These are phyloP conservation scores for Malurus melanocephalus DNA, from an alignment of 2,113 vertebrate species.

Conservation along the genomic window DNA sequence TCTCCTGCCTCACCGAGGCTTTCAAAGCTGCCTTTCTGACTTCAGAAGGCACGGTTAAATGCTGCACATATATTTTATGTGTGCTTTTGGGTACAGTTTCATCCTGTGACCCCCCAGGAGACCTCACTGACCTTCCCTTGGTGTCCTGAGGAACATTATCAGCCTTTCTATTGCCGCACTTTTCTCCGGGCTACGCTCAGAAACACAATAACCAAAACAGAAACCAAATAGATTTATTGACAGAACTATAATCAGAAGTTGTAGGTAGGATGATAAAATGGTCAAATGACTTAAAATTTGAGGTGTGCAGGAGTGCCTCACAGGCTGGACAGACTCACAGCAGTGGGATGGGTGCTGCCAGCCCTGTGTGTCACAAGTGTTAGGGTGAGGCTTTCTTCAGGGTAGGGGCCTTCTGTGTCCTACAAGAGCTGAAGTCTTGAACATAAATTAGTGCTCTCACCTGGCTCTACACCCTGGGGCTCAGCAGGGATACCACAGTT, in stretches of 20 bases:
- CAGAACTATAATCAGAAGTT: slow-evolving; percentile 44
- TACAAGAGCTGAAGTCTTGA: background rate
- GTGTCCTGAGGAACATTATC: background rate
- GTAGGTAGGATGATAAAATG: slow-evolving; percentile 38
- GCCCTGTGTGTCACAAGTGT: background rate
- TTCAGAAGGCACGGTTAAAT: background rate
- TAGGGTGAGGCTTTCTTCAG: background rate
- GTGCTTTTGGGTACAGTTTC: background rate
- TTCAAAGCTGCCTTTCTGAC: background rate
- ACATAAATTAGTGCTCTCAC: background rate
- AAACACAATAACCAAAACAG: slow-evolving; percentile 17
- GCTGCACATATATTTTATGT: background rate
- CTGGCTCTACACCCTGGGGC: background rate
- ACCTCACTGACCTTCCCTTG: background rate
- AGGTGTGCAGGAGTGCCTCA: background rate
- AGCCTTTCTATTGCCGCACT: slow-evolving; percentile 18
- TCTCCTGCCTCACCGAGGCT: background rate
- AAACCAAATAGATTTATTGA: slow-evolving; percentile 58
- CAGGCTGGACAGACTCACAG: background rate
- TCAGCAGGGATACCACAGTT: no score
- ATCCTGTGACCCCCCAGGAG: slow-evolving; percentile 3
- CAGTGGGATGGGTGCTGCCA: background rate
- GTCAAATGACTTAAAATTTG: slow-evolving; percentile 45
- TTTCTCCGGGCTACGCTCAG: background rate
- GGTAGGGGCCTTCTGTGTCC: background rate